Base-by-base conservation (phyloP, 2,888 invertebrate species). In the Spilosoma lubricipeda region DNA sequence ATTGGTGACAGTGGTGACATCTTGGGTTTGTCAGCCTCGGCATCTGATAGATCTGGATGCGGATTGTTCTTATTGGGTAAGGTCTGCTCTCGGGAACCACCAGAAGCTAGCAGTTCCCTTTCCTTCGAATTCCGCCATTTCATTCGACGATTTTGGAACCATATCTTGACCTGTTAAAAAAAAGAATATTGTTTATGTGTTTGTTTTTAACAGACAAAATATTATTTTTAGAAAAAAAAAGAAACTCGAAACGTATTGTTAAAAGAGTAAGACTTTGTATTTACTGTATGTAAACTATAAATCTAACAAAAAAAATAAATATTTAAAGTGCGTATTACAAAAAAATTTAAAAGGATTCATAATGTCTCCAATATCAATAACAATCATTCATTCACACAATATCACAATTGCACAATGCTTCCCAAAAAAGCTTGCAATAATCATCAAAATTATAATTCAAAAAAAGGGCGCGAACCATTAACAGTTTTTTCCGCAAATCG, bases 81-180 rank as follows among this genome's bases (percentile, higher is more conserved):
- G 0, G 99, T 99, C 92, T 99, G 99, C 89, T 99, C 99, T 45
- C 99, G 96, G 13, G 99, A 98, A 3, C 99, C 99, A 0, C 99
- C 99, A 33, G 97, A 98, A 0, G 99, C 99, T 39, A 99, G 95
- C 0, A 99, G 96, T 93, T 99, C 99, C 52, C 99, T 96, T 92
- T 99, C 99, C 94, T 99, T 99, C 8, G 99, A 99, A 94, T 99
- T 99, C 73, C 99, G 97, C 99, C 99, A 99, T 93, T 99, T 99
- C 99, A 99, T 99, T 73, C 99, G 97, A 0, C 99, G 97, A 92
- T 99, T 99, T 96, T 99, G 99, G 94, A 99, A 99, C 97, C 97
- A 97, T 85, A 97, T 97, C 93, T 97, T 97, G 71, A 97, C 97
- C 97, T 97, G 94, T 81, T 79, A 23, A 45, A 30, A 45, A 69